Evolutionary conservation across 2,888 invertebrate genomes (phyloP).

Genomic region (Chouioia cunea): DNA sequence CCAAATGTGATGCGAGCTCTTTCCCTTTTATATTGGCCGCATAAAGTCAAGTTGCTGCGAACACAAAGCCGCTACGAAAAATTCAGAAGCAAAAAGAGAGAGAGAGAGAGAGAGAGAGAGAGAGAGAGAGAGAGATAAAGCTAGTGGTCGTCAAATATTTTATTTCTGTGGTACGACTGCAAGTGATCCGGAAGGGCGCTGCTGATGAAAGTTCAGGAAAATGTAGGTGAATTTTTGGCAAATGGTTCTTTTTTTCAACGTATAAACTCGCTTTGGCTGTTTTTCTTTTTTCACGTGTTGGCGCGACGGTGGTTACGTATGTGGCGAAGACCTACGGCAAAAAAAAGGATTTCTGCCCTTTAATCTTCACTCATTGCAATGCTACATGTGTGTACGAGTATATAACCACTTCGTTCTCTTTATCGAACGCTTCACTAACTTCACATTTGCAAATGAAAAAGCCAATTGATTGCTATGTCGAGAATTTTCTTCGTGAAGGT

Average conservation of each 20-base stretch:
- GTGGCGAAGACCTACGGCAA: neutral
- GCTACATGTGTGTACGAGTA: neutral
- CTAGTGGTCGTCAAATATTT: constrained; percentile 25
- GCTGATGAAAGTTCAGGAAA: constrained; percentile 4
- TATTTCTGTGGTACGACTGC: neutral
- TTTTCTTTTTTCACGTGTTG: neutral
- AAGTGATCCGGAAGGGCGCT: neutral
- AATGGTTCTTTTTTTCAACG: constrained; percentile 10
- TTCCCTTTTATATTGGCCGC: constrained; percentile 30
- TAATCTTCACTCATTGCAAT: constrained; percentile 25
- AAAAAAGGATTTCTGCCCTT: constrained; percentile 29
- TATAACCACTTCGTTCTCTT: constrained; percentile 3
- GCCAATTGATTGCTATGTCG: too few relatives aligned
- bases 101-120: neutral
- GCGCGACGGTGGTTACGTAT: neutral
- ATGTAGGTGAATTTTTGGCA: constrained; percentile 37
- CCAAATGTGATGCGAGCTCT: constrained; percentile 64
- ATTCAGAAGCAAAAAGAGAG: too few relatives aligned
- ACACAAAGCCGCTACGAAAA: too few relatives aligned
- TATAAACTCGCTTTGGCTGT: too few relatives aligned
- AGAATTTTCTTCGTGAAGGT: too few relatives aligned
- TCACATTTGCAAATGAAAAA: neutral
- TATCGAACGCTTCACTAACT: constrained; percentile 14
- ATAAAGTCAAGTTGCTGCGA: neutral
- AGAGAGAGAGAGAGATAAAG: neutral